Evolutionary conservation across 2,113 vertebrate species (phyloP).

Genomic region (Rutilus rutilus): DNA sequence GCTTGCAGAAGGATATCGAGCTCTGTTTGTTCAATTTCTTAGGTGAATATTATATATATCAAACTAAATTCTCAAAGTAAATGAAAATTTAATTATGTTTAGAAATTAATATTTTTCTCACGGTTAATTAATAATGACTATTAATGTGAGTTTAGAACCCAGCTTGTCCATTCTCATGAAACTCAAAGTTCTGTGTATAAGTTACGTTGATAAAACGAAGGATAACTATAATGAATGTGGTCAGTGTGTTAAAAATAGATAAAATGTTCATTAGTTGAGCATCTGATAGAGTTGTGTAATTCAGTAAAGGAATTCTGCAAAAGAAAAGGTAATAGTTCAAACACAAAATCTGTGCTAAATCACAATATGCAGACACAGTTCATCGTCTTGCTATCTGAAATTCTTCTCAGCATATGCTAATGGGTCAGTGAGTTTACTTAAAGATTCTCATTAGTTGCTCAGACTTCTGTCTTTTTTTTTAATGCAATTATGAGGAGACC

Average conservation of each 20-base stretch:
- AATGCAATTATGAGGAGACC: neutral
- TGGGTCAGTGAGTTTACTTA: neutral
- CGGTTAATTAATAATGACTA: neutral
- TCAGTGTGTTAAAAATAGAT: neutral
- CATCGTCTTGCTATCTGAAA: too few relatives aligned
- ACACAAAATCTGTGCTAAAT: too few relatives aligned
- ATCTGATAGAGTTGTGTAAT: neutral
- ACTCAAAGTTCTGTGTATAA: neutral
- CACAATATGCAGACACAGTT: too few relatives aligned
- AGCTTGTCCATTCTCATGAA: neutral
- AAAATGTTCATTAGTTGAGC: neutral
- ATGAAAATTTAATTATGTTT: neutral
- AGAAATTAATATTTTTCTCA: neutral
- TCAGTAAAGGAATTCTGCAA: too few relatives aligned
- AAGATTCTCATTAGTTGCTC: neutral
- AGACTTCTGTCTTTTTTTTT: too few relatives aligned
- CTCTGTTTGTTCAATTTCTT: conserved; percentile 10
- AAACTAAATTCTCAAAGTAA: neutral
- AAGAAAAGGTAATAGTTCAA: too few relatives aligned
- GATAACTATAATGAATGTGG: neutral
- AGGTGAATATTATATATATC: neutral
- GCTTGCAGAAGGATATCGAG: neutral
- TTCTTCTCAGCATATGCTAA: too few relatives aligned
- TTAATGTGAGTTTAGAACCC: neutral
- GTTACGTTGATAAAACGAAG: neutral